phyloP scores from a whole-genome alignment of 2,888 invertebrate species.

The Pelosia muscerda region DNA sequence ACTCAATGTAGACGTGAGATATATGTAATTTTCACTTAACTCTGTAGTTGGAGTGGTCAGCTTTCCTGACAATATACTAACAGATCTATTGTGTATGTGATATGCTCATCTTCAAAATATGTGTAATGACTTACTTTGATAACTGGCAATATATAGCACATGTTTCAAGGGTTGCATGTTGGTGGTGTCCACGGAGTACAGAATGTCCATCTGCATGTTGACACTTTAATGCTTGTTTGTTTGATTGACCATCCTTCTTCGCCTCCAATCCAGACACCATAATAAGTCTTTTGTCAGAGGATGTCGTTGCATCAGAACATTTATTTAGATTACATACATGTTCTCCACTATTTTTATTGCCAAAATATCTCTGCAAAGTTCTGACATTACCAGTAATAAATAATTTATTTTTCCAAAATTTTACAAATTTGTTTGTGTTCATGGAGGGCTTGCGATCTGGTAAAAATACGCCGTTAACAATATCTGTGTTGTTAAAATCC shows the following conservation, averaged over 20 bases:
- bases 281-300: constrained; percentile 64
- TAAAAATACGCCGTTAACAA: constrained; percentile 77
- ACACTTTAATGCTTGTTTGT: constrained; percentile 72
- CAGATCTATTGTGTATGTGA: background rate
- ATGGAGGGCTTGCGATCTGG: constrained; percentile 73
- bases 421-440: constrained; percentile 79
- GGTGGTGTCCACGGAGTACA: constrained; percentile 79
- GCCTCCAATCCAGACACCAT: constrained; percentile 58
- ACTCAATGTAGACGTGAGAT: too few relatives aligned
- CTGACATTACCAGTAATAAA: constrained; percentile 80
- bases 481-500: constrained; percentile 76
- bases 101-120: background rate
- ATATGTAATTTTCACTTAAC: too few relatives aligned
- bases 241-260: constrained; percentile 67
- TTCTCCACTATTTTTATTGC: constrained; percentile 71
- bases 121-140: constrained; percentile 71
- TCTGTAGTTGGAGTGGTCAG: too few relatives aligned
- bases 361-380: constrained; percentile 80
- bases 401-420: constrained; percentile 83
- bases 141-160: constrained; percentile 83
- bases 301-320: constrained; percentile 68
- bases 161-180: constrained; percentile 78
- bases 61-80: background rate
- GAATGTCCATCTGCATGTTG: constrained; percentile 81
- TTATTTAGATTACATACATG: constrained; percentile 71